Evolutionary conservation across 2,888 invertebrate species (phyloP).

Genomic region (Cremastinae sp.): DNA sequence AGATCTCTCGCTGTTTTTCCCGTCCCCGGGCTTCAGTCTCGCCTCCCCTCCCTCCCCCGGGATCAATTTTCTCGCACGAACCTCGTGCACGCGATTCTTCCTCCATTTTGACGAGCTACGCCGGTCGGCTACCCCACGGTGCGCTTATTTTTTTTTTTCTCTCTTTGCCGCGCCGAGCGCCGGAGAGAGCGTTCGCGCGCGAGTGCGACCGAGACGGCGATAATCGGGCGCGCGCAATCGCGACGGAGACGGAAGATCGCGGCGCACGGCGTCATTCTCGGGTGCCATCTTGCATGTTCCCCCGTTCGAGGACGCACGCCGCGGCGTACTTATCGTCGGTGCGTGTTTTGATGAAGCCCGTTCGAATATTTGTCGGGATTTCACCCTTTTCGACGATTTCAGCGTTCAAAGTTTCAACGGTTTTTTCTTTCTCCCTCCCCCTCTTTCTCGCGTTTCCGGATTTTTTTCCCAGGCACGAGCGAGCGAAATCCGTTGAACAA

Average conservation of each 20-base stretch:
- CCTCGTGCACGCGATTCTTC: conserved; percentile 39
- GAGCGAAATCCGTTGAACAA: too few species aligned
- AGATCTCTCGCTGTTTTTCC: too few species aligned
- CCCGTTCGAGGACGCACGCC: conserved; percentile 69
- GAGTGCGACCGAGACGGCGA: conserved; percentile 16
- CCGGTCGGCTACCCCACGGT: conserved; percentile 58
- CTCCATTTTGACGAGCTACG: conserved; percentile 60
- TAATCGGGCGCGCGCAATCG: conserved; percentile 59
- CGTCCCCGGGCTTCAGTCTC: conserved; percentile 24
- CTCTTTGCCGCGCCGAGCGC: conserved; percentile 20
- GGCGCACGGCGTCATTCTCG: conserved; percentile 76
- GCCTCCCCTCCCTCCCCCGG: conserved; percentile 12
- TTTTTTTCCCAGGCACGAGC: too few species aligned
- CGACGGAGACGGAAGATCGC: conserved; percentile 64
- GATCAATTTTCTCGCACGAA: conserved; percentile 7
- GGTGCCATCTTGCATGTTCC: conserved; percentile 74
- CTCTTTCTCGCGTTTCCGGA: too few species aligned
- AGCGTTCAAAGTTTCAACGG: too few species aligned
- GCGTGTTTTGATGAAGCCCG: neutral
- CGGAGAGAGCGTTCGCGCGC: conserved; percentile 41
- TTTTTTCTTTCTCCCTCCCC: too few species aligned
- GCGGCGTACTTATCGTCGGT: conserved; percentile 65
- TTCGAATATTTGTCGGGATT: too few species aligned
- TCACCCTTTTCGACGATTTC: too few species aligned
- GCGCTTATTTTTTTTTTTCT: conserved; percentile 43